Conservation (phyloP, 2,888 invertebrate genomes). For the Drosophila stalkeri region DNA sequence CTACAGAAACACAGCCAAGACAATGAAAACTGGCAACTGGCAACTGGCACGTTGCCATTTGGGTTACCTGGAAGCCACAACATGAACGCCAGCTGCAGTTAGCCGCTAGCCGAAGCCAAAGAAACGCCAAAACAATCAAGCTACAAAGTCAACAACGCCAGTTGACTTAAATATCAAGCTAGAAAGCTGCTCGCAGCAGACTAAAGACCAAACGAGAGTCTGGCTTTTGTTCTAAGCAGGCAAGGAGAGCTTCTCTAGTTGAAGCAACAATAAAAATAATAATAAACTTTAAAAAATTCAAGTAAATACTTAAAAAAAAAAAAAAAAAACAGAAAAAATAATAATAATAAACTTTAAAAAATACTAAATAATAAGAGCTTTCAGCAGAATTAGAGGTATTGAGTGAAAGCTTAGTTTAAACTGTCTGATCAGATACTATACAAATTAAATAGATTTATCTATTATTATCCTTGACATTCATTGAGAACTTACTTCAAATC, state of each 20-base stretch:
- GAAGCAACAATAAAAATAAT: constrained; percentile 1
- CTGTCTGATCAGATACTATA: background rate
- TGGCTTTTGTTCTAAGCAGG: background rate
- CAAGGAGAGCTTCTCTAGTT: background rate
- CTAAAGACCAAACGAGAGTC: background rate
- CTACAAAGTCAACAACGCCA: constrained; percentile 51
- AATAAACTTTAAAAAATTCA: background rate
- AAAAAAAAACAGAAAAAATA: no score
- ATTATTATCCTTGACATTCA: background rate
- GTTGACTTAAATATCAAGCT: constrained; percentile 43
- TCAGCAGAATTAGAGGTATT: background rate
- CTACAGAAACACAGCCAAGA: constrained; percentile 45
- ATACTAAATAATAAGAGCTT: no score
- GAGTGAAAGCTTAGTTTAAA: background rate
- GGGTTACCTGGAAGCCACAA: constrained; percentile 75
- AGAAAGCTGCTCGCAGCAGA: constrained; percentile 19
- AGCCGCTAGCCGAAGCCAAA: constrained; percentile 60
- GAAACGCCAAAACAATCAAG: constrained; percentile 63
- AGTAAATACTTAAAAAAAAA: no score
- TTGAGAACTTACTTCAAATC: background rate
- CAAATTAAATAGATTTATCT: background rate
- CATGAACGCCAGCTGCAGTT: constrained; percentile 41
- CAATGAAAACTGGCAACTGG: constrained; percentile 47
- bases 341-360: constrained; percentile 3
- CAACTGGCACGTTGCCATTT: constrained; percentile 73